Base-by-base conservation (phyloP, 1,140 invertebrate genomes). In the Glomeris maerens region DNA sequence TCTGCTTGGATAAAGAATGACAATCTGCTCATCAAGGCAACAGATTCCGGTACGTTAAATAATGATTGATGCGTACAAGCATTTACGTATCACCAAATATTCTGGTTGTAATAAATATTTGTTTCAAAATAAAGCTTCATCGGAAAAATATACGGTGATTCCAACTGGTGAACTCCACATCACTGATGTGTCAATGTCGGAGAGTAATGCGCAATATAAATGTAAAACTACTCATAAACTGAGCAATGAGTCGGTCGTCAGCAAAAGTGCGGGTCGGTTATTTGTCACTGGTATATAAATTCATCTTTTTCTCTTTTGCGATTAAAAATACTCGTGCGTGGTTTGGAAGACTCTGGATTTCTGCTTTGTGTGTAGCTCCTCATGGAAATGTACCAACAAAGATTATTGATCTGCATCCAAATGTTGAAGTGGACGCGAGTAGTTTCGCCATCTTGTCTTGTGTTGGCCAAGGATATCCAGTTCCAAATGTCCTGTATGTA, bases 91-190 rank as follows among this genome's bases (percentile, higher is more conserved):
- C n/a, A n/a, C n/a, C n/a, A n/a, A n/a, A n/a, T n/a, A n/a, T n/a
- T n/a, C n/a, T n/a, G n/a, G n/a, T n/a, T n/a, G n/a, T n/a, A n/a
- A n/a, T 36, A 36, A 36, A 10, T 10, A 36, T 17, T 36, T 36
- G 17, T 10, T 10, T 36, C 31, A 17, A 36, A 36, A 10, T 36
- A 10, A 10, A 36, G 31, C 31, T 10, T 36, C 31, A 10, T 10
- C 10, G 10, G 86, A 86, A 56, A 91, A 91, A 78, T 94, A 91
- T 68, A 75, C 92, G 63, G 87, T 92, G 27, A 70, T 92, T 52
- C 89, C 88, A 55, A 91, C 85, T 61, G 89, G 89, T 55, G 89
- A 93, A 72, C 74, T 93, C 42, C 88, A 93, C 66, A 93, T 93
- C 61, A 78, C 83, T 61, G 87, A 92, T 70, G 89, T 92, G 46